These are phyloP conservation scores for Phoxinus dragarum DNA, from an alignment of 2,797 vertebrate species.

Conservation along the genomic window DNA sequence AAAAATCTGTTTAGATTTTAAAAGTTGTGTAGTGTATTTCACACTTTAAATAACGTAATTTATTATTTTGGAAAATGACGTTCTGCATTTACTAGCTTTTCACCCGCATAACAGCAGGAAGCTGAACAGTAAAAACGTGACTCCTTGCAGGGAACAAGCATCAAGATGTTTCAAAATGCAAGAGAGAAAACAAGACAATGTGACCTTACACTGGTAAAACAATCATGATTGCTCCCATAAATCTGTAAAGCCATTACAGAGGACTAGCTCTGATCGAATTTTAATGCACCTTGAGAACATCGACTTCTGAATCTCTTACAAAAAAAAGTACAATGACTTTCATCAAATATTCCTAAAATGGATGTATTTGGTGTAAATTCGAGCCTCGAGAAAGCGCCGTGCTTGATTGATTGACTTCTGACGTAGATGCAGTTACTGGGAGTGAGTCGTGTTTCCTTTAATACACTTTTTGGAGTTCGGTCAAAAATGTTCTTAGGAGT, in stretches of 20 bases:
- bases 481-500: conserved; percentile 64
- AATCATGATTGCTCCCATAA: background rate
- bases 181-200: background rate
- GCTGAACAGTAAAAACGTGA: background rate
- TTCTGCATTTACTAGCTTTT: background rate
- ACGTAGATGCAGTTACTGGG: conserved; percentile 39
- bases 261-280: background rate
- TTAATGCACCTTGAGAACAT: conserved; percentile 22
- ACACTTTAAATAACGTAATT: background rate
- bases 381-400: conserved; percentile 36
- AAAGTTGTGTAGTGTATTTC: background rate
- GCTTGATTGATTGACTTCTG: conserved; percentile 42
- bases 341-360: conserved; percentile 39
- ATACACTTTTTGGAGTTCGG: conserved; percentile 64
- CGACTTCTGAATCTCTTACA: background rate
- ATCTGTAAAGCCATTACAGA: background rate
- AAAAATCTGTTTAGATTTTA: background rate
- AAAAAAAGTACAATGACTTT: conserved; percentile 20
- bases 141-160: background rate
- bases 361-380: conserved; percentile 35
- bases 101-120: background rate
- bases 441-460: conserved; percentile 61
- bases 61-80: background rate
- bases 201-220: background rate
- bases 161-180: background rate